Conservation (phyloP, 2,113 vertebrate species). For the Ceratotherium simum region DNA sequence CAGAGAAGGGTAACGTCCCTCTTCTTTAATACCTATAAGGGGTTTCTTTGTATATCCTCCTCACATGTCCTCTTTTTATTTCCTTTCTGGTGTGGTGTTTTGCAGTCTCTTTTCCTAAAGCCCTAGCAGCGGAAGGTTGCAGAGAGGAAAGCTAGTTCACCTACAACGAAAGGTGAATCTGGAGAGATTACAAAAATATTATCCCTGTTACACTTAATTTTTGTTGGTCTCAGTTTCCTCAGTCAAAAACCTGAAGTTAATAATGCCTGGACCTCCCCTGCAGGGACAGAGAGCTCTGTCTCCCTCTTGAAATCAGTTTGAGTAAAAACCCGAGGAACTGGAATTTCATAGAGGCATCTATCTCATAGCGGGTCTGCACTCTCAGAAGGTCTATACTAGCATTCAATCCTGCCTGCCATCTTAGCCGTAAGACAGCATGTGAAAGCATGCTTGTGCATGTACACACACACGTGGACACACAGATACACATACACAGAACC, state of each 20-base stretch:
- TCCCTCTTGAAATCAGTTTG: neutral
- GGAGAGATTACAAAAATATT: neutral
- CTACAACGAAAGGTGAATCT: neutral
- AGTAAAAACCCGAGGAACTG: neutral
- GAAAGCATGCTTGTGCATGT: neutral
- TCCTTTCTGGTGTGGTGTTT: neutral
- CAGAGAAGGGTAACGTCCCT: neutral
- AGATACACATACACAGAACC: neutral
- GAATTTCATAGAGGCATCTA: neutral
- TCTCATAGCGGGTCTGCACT: neutral
- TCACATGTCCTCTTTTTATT: neutral
- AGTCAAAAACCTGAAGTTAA: neutral
- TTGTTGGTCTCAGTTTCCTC: neutral
- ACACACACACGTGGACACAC: no score
- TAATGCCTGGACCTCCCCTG: neutral
- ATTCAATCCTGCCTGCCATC: neutral
- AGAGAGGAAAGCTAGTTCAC: neutral
- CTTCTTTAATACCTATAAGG: neutral
- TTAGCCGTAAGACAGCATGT: neutral
- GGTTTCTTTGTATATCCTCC: neutral
- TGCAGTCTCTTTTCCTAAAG: neutral
- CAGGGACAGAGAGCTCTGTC: neutral
- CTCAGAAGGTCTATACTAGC: neutral
- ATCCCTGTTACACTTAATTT: neutral
- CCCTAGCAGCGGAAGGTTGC: neutral